Evolutionary conservation across 2,113 vertebrate species (phyloP), one percentile per base, ranked within the genome.

Genomic region (Engraulis encrasicolus): DNA sequence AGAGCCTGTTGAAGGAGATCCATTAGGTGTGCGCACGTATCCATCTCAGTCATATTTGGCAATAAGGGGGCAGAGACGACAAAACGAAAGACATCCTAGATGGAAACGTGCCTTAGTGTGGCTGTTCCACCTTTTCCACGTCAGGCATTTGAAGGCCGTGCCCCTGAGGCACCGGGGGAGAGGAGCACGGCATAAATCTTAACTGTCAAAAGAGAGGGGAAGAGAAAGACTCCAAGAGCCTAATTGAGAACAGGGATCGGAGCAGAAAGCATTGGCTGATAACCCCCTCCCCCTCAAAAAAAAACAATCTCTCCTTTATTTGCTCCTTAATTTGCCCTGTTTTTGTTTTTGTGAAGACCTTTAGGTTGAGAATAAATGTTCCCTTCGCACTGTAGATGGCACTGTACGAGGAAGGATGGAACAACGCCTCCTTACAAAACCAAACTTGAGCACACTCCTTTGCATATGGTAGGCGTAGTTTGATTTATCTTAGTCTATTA

Each of bases 241-340:
- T 93, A 93, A 94, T 92, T 93, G 85, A 90, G 91, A 94, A 92
- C 93, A 94, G 93, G 79, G 85, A 87, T 61, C 0, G 81, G 83
- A 82, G 66, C 36, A 50, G 37, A 38, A 19, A 83, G 87, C 58
- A 85, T 83, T 52, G 90, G 81, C 86, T 91, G 85, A 49, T 88
- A 82, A 91, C 89, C 84, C 84, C 78, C 34, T 81, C 84, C 90
- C 92, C 89, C 81, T 84, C 36, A n/a, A n/a, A n/a, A n/a, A n/a
- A n/a, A n/a, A n/a, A n/a, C 84, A 58, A 82, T 90, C 94, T 92
- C 92, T 90, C 91, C 90, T 86, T 86, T n/a, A n/a, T n/a, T n/a
- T n/a, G n/a, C 66, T 86, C 78, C 81, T 79, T 79, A 85, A 90
- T 88, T 90, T 88, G 88, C 88, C 89, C 31, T 18, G 6, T n/a